Conservation (phyloP, 2,113 vertebrate genomes). For the Tachuris rubrigastra region DNA sequence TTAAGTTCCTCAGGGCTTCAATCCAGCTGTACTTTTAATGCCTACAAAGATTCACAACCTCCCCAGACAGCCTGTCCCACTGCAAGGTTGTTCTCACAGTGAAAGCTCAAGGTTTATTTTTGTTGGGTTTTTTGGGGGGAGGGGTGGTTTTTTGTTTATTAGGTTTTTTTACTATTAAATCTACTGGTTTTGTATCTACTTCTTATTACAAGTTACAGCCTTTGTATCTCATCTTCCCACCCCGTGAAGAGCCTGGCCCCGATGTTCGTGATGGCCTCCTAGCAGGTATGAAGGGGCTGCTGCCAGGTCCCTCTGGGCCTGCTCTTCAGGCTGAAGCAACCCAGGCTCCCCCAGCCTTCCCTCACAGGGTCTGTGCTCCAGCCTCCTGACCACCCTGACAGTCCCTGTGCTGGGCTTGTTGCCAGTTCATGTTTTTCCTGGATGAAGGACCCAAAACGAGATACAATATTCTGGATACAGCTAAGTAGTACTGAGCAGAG, state of each 20-base stretch:
- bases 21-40: not conserved
- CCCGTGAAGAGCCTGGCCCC: not conserved
- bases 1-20: not conserved
- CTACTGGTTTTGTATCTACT: not conserved
- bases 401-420: not conserved
- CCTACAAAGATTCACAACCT: not conserved
- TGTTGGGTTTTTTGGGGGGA: not conserved
- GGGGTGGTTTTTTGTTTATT: not conserved
- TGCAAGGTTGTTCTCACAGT: not conserved
- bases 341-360: not conserved
- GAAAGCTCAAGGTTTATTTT: not conserved
- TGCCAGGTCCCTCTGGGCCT: not conserved
- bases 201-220: not conserved
- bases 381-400: not conserved
- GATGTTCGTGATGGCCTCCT: fast-evolving
- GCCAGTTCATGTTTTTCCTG: not conserved
- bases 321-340: not conserved
- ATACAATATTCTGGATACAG: not conserved
- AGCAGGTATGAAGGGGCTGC: not conserved
- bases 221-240: not conserved
- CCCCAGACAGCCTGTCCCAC: not conserved
- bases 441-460: not conserved
- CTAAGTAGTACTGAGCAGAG: not conserved
- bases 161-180: not conserved
- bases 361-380: not conserved